phyloP scores from a whole-genome alignment of 2,888 invertebrate genomes.

The Bugulina stolonifera region DNA sequence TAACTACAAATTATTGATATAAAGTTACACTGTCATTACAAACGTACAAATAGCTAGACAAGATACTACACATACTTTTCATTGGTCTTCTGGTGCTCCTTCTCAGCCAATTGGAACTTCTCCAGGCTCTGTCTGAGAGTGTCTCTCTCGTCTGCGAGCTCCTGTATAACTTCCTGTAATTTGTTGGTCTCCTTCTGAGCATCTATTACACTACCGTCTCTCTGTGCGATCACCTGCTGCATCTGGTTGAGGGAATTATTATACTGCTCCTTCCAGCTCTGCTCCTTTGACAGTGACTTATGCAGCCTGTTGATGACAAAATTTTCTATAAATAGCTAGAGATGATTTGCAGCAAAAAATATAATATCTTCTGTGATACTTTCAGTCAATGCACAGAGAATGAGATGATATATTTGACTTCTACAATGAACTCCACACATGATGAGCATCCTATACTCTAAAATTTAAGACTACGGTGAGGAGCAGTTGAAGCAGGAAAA shows the following conservation, averaged over 20 bases:
- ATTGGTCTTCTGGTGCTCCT: slow-evolving; percentile 27
- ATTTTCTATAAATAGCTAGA: background rate
- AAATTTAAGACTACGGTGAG: too few species aligned
- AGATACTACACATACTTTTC: slow-evolving; percentile 28
- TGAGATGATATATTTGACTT: too few species aligned
- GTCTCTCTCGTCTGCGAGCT: slow-evolving; percentile 28
- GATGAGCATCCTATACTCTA: too few species aligned
- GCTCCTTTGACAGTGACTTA: slow-evolving; percentile 40
- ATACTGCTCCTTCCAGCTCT: slow-evolving; percentile 35
- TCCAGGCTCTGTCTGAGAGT: slow-evolving; percentile 34
- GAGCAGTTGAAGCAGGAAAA: too few species aligned
- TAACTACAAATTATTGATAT: too few species aligned
- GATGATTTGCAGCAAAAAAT: background rate
- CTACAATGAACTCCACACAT: too few species aligned
- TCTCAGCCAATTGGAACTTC: slow-evolving; percentile 30
- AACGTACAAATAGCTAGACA: background rate
- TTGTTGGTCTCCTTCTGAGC: slow-evolving; percentile 35
- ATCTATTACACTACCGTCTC: slow-evolving; percentile 31
- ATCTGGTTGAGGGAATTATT: slow-evolving; percentile 35
- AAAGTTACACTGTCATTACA: too few species aligned
- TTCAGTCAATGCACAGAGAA: too few species aligned
- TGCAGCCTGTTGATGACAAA: slow-evolving; percentile 36
- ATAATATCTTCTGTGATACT: too few species aligned
- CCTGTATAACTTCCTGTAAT: slow-evolving; percentile 29
- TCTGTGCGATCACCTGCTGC: slow-evolving; percentile 33